These are phyloP conservation scores for Cheilosia pagana DNA, from an alignment of 2,888 invertebrate genomes.

Conservation along the genomic window DNA sequence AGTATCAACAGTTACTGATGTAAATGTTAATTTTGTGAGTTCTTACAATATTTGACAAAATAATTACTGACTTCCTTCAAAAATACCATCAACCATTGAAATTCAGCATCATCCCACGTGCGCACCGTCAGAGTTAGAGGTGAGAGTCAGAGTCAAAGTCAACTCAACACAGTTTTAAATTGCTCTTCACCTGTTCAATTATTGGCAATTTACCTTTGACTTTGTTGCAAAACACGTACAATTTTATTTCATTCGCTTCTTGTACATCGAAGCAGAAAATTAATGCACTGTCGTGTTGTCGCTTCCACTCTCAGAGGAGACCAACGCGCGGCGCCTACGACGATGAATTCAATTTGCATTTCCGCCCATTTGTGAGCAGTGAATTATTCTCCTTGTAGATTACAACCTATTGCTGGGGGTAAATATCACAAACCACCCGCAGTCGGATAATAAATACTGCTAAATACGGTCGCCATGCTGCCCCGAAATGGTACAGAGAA, in stretches of 20 bases:
- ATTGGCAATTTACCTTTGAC: background rate
- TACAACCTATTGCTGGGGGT: slow-evolving; percentile 48
- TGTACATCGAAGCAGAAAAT: slow-evolving; percentile 29
- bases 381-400: slow-evolving; percentile 69
- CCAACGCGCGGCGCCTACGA: slow-evolving; percentile 30
- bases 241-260: background rate
- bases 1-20: too few relatives aligned
- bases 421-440: slow-evolving; percentile 39
- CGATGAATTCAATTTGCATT: slow-evolving; percentile 70
- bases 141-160: background rate
- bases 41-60: too few relatives aligned
- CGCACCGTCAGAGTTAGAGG: too few relatives aligned
- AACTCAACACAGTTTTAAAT: background rate
- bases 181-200: background rate
- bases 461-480: slow-evolving; percentile 32
- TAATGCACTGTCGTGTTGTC: background rate
- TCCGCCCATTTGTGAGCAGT: slow-evolving; percentile 54
- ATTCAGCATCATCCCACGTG: too few relatives aligned
- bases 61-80: too few relatives aligned
- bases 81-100: too few relatives aligned
- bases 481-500: slow-evolving; percentile 44
- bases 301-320: background rate
- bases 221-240: background rate
- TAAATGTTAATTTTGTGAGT: too few relatives aligned
- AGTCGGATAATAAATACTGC: slow-evolving; percentile 69